Percentiles rank a stretch among this genome's conserved stretches.
Evolutionary conservation across 2,113 vertebrate genomes (phyloP).

Genomic region (Dipodomys spectabilis): DNA sequence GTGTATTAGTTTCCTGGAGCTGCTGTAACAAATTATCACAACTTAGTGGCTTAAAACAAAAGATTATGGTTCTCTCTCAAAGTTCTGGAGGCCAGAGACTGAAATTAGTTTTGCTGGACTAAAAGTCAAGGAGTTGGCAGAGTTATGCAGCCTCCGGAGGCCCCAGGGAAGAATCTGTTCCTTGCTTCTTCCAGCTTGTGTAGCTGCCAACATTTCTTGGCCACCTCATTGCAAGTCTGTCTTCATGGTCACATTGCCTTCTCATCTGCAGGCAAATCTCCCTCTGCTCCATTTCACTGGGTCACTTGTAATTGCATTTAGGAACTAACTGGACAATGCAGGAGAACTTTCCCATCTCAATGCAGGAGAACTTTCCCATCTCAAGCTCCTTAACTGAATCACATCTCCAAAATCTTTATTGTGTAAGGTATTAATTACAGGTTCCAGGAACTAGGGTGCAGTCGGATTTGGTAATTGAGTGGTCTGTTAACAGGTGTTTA

Average conservation of each 20-base stretch:
- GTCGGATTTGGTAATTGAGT: background rate
- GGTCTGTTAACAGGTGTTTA: background rate
- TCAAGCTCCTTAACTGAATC: background rate
- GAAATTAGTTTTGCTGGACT: background rate
- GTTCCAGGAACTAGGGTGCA: background rate
- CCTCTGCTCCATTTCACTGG: background rate
- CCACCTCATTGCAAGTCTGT: background rate
- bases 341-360: background rate
- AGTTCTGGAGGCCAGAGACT: background rate
- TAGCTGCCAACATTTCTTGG: conserved; percentile 3
- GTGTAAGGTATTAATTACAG: background rate
- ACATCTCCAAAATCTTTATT: background rate
- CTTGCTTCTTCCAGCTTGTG: conserved; percentile 7
- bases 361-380: background rate
- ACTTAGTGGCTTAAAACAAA: background rate
- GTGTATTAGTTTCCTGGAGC: background rate
- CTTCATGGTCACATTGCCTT: background rate
- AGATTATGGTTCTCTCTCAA: conserved; percentile 16
- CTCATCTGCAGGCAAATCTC: background rate
- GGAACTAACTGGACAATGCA: background rate
- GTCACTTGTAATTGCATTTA: background rate
- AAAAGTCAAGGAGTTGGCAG: background rate
- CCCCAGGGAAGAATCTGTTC: background rate
- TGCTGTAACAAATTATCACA: conserved; percentile 31
- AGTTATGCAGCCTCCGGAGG: background rate